A percentile compares a stretch with the other conserved stretches of the same genome.
Conservation (phyloP, 2,113 vertebrate genomes). For the Pycnonotus jocosus region DNA sequence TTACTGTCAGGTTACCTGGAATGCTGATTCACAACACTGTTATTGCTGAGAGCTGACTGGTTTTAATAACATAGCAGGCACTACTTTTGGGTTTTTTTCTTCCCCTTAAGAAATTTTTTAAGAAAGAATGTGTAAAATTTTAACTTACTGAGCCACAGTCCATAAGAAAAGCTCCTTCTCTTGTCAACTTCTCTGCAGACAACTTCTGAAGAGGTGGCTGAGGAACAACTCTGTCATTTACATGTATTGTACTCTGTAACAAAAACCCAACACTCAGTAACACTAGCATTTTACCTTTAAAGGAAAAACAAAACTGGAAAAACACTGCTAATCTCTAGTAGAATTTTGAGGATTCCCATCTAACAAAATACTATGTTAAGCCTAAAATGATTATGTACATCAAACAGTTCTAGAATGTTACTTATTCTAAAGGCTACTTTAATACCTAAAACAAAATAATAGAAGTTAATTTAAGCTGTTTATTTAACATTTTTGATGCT, state of each 20-base stretch:
- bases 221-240: slow-evolving; percentile 86
- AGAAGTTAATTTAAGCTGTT: not conserved
- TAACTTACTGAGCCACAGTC: slow-evolving; percentile 89
- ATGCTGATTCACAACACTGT: not conserved
- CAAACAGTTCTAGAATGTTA: not conserved
- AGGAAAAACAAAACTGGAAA: not conserved
- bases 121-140: not conserved
- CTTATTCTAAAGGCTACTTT: not conserved
- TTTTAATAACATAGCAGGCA: not conserved
- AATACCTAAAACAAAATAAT: not conserved
- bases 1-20: not conserved
- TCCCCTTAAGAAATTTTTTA: not conserved
- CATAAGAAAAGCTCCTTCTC: slow-evolving; percentile 93
- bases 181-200: slow-evolving; percentile 85
- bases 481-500: not conserved
- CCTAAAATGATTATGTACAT: not conserved
- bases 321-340: not conserved
- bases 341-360: not conserved
- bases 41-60: not conserved
- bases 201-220: slow-evolving; percentile 90
- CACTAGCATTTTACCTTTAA: not conserved
- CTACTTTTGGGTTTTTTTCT: not conserved
- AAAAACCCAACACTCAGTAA: not conserved
- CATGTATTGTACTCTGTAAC: slow-evolving; percentile 85
- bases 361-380: not conserved